A percentile compares a stretch with the other conserved stretches of the same genome.
These are phyloP conservation scores for Dasypus novemcinctus DNA, from an alignment of 2,113 vertebrate genomes.

Conservation along the genomic window DNA sequence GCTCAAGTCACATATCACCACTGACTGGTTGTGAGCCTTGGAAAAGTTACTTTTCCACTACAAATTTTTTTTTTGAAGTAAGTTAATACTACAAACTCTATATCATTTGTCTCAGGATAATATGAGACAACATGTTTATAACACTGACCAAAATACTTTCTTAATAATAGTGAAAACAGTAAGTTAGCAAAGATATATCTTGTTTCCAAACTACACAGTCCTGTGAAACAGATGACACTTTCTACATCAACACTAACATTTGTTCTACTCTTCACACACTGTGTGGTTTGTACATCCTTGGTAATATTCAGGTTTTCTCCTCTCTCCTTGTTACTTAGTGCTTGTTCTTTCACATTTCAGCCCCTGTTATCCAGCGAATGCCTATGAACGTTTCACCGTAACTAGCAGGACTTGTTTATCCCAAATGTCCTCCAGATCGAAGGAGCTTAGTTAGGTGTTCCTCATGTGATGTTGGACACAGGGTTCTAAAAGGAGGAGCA, in stretches of 20 bases:
- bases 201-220: background rate
- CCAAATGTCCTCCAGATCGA: background rate
- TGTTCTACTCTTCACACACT: background rate
- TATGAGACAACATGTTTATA: background rate
- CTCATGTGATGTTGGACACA: background rate
- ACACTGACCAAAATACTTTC: background rate
- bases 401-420: background rate
- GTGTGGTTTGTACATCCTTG: background rate
- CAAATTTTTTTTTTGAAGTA: background rate
- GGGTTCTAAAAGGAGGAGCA: background rate
- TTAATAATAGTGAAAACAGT: background rate
- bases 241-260: background rate
- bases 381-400: background rate
- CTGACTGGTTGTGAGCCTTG: background rate
- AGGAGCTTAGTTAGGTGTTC: background rate
- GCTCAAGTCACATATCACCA: background rate
- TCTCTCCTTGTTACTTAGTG: background rate
- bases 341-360: background rate
- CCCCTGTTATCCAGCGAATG: background rate
- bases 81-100: background rate
- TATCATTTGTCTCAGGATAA: background rate
- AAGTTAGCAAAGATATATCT: background rate
- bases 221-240: background rate
- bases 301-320: background rate
- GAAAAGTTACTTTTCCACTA: background rate